Evolutionary conservation across 2,113 vertebrate genomes (phyloP), one percentile per base, ranked within the genome.

Genomic region (Ctenodactylus gundi): DNA sequence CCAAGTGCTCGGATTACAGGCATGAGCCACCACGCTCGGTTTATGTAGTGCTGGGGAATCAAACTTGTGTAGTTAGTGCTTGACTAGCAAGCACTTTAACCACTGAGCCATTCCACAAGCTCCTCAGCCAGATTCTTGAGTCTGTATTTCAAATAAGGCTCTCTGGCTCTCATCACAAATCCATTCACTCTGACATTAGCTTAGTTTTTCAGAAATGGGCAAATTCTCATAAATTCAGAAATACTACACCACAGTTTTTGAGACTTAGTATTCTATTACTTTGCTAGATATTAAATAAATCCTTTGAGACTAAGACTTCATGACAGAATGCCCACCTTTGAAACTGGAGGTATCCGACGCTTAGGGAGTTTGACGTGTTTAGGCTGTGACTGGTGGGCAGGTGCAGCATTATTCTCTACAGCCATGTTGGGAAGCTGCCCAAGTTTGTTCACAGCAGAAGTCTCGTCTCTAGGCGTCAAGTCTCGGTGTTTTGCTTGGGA

Each of bases 311-410:
- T 6, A 4, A 36, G 49, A 75, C 46, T 78, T 68, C 41, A 14
- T 0, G 12, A 12, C 41, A 21, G 18, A 41, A 60, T 44, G 92
- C 98, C 0, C 58, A 99, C 99, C 98, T 99, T 99, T 36, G 99
- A 99, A 41, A 98, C 97, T 75, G 98, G 98, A 68, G 99, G 98
- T 70, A 98, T 98, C 97, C 98, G 99, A 89, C 99, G 98, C 97
- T 98, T 99, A 44, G 98, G 98, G 64, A 98, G 98, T 97, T 99
- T 99, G 82, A 99, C 97, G 91, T 99, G 99, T 92, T 99, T 99
- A 85, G 98, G 98, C 87, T 99, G 99, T 7, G 98, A 93, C 11
- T 98, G 98, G 97, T 98, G 98, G 51, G 78, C 81, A 91, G 98
- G 89, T 67, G 96, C 98, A 97, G 95, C 67, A 49, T 96, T 97